A percentile compares a stretch with the other conserved stretches of the same genome.
Conservation (phyloP, 2,888 invertebrate species). For the Zygothrica quintamaculata region DNA sequence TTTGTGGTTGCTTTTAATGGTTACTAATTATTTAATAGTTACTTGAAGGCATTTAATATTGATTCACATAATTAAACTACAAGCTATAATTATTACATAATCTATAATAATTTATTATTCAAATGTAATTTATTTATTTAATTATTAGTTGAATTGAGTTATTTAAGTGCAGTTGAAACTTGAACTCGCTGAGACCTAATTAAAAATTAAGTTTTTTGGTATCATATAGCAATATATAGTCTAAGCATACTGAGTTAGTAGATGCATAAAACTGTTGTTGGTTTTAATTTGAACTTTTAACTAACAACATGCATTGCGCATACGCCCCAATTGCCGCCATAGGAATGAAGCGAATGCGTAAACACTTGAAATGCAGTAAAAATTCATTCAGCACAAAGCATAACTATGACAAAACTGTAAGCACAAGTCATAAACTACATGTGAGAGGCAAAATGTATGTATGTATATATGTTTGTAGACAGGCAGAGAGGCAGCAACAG, state of each 20-base stretch:
- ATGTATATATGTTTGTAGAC: no score
- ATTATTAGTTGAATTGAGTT: no score
- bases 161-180: no score
- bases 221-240: no score
- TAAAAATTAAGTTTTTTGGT: no score
- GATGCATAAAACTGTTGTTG: no score
- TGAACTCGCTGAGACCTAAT: no score
- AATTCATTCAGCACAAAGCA: slow-evolving; percentile 66
- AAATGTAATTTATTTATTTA: no score
- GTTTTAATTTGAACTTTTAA: slow-evolving; percentile 43
- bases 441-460: slow-evolving; percentile 50
- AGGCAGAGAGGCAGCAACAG: no score
- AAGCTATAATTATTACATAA: no score
- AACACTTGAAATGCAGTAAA: slow-evolving; percentile 72
- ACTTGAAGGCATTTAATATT: slow-evolving; percentile 50
- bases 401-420: slow-evolving; percentile 58
- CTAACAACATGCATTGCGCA: slow-evolving; percentile 46
- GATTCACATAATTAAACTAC: slow-evolving; percentile 38
- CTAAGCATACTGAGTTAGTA: no score
- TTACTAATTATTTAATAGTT: slow-evolving; percentile 36
- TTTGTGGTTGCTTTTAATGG: slow-evolving; percentile 10
- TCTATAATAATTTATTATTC: no score
- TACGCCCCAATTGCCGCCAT: slow-evolving; percentile 33
- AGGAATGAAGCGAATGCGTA: slow-evolving; percentile 53
- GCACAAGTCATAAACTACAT: slow-evolving; percentile 57